phyloP scores from a whole-genome alignment of 2,797 vertebrate species.

The Chromis chromis region DNA sequence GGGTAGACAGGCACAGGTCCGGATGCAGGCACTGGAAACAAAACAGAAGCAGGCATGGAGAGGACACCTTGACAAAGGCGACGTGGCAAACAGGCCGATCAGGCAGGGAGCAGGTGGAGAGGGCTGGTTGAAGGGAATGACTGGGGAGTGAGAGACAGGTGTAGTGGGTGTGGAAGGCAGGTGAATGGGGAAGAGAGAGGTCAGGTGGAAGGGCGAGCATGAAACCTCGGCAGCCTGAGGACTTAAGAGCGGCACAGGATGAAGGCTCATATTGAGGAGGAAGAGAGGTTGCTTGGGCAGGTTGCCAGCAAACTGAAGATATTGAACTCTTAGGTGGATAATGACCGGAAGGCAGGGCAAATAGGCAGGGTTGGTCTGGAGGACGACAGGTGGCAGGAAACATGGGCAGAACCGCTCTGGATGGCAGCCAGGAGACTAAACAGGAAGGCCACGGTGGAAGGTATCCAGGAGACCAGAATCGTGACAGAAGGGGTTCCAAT shows the following conservation, averaged over 20 bases:
- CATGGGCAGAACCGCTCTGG: background rate
- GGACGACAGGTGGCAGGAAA: background rate
- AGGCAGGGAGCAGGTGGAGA: constrained; percentile 12
- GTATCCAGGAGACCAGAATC: background rate
- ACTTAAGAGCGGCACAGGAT: background rate
- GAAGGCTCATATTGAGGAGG: background rate
- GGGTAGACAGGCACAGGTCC: background rate
- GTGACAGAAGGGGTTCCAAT: background rate
- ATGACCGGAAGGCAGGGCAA: background rate
- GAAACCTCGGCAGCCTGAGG: background rate
- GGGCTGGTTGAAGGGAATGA: constrained; percentile 3
- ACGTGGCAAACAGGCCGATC: background rate
- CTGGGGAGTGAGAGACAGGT: background rate
- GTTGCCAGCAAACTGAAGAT: background rate
- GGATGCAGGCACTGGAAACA: background rate
- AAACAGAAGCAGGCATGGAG: background rate
- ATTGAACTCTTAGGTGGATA: background rate
- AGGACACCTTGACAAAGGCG: background rate
- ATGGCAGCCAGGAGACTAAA: constrained; percentile 2
- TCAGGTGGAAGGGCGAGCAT: background rate
- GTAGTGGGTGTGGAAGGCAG: background rate
- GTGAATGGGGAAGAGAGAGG: background rate
- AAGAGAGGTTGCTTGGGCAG: background rate
- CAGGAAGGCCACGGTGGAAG: background rate
- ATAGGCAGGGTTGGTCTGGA: background rate